Evolutionary conservation across 1,140 invertebrate genomes (phyloP).

Genomic region (Pygmarrhopalites habei): DNA sequence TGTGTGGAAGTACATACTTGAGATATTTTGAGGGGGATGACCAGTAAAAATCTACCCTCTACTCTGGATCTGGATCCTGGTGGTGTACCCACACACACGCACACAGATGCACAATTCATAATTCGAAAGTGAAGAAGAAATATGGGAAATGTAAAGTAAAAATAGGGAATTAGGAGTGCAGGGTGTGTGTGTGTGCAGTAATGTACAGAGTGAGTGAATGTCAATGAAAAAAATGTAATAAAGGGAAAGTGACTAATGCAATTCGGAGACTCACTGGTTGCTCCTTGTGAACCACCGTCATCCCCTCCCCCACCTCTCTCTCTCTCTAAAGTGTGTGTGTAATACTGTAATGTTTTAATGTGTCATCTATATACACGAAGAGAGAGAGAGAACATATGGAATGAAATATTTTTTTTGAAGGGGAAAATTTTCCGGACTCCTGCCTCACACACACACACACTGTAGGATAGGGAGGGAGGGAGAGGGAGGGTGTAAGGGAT

Average conservation of each 20-base stretch:
- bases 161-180: too few relatives aligned
- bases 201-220: too few relatives aligned
- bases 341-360: neutral
- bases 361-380: constrained; percentile 5
- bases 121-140: too few relatives aligned
- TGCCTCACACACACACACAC: constrained; percentile 6
- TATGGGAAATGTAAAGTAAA: too few relatives aligned
- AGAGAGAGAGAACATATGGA: constrained; percentile 7
- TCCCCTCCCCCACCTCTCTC: neutral
- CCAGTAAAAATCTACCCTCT: too few relatives aligned
- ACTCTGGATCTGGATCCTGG: too few relatives aligned
- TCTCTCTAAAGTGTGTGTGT: neutral
- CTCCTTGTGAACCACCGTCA: neutral
- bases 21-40: too few relatives aligned
- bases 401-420: constrained; percentile 22
- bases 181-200: too few relatives aligned
- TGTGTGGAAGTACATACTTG: too few relatives aligned
- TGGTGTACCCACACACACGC: too few relatives aligned
- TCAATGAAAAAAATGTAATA: too few relatives aligned
- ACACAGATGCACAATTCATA: too few relatives aligned
- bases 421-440: constrained; percentile 23
- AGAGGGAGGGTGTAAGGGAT: neutral
- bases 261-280: constrained; percentile 11
- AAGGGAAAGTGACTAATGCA: constrained; percentile 22
- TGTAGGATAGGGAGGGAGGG: neutral